These are phyloP conservation scores for Drosophila aff. DNA, from an alignment of 1,140 invertebrate genomes.

Conservation along the genomic window DNA sequence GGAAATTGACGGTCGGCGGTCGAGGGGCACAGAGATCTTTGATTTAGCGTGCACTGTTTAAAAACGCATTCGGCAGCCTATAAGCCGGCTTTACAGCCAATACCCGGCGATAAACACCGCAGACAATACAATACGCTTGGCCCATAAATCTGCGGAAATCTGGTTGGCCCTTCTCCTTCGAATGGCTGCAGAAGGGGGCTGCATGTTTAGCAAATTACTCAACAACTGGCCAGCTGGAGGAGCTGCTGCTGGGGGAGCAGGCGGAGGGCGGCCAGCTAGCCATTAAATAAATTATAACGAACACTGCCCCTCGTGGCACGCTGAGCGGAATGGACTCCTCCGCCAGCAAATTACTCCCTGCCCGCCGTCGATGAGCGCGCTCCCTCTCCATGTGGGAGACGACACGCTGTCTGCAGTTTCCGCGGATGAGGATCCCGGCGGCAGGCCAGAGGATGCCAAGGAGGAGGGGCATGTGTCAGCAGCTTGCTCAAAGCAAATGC, in stretches of 20 bases:
- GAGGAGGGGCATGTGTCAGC: conserved; percentile 59
- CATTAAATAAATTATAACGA: conserved; percentile 81
- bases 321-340: conserved; percentile 14
- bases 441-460: not conserved
- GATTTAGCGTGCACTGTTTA: conserved; percentile 79
- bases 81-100: conserved; percentile 55
- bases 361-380: conserved; percentile 9
- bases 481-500: conserved; percentile 73
- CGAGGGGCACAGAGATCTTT: conserved; percentile 67
- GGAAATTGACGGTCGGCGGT: conserved; percentile 67
- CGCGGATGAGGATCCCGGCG: conserved; percentile 1
- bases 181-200: conserved; percentile 11
- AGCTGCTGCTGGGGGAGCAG: not conserved
- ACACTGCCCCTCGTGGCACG: conserved; percentile 11
- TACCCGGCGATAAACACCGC: conserved; percentile 51
- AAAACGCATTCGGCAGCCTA: conserved; percentile 76
- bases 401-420: conserved; percentile 72
- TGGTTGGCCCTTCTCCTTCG: conserved; percentile 29
- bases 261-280: conserved; percentile 24
- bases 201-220: conserved; percentile 81
- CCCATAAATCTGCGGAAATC: conserved; percentile 52
- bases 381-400: conserved; percentile 63
- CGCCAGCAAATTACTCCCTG: conserved; percentile 64
- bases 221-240: conserved; percentile 56
- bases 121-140: conserved; percentile 44